Evolutionary conservation across 2,113 vertebrate species (phyloP), one percentile per base, ranked within the genome.

Genomic region (Saccopteryx leptura): DNA sequence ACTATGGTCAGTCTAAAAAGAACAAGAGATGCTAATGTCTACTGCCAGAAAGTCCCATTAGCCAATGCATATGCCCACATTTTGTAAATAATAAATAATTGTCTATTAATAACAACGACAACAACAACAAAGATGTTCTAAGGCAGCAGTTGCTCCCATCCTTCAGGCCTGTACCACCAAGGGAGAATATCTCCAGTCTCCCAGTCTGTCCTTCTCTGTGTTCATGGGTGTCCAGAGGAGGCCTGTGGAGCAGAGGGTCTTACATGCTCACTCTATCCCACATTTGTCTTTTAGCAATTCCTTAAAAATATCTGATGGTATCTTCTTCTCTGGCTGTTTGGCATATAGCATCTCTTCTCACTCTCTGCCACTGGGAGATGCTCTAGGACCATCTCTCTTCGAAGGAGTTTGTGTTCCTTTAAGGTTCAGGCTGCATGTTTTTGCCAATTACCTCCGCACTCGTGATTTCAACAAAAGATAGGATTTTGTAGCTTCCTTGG

Each of bases 11-110:
- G 19, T 71, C 18, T 81, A 63, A 78, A 68, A 61, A 48, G 14
- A 87, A 82, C 11, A 69, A 87, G 28, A 54, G 33, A 56, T 61
- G 24, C 14, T 52, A 61, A 88, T 19, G 39, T 39, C 39, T 39
- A 39, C 39, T 39, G 39, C 39, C 39, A 39, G 39, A 28, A 58
- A 94, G 15, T 26, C 26, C 46, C 52, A 31, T 19, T 88, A 61
- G 19, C 50, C 33, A 91, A 76, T 65, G 76, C 12, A 21, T n/a
- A 65, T 50, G 23, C 58, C 63, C 54, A 88, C 63, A 17, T 65
- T 82, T 39, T 82, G 8, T 65, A 50, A 83, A 28, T 82, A 87
- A 94, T 58, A 46, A 75, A 84, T 68, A 89, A 83, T 71, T 72
- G 4, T 26, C 31, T 60, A 17, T 28, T 60, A 92, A 87, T 39